Base-by-base conservation (phyloP, 2,888 invertebrate species). In the Erebia palarica region DNA sequence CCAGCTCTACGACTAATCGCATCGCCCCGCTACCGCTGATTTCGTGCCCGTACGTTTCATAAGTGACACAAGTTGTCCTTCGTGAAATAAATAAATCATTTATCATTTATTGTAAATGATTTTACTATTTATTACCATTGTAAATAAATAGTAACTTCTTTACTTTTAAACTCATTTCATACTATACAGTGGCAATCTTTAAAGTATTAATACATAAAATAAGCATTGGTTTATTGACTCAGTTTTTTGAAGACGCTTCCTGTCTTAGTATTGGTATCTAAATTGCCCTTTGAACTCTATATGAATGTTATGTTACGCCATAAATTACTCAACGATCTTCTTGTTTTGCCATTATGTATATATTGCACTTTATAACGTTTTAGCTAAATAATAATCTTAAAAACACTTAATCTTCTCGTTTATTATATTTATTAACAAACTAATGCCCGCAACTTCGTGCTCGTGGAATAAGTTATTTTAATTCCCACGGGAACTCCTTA, bases 341-440 rank as follows among this genome's bases (percentile, higher is more conserved):
- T 55, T 55, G 16, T 18, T 18, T 21, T 14, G 18, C 11, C 51
- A n/a, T 51, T 51, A 47, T 10, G 1, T 47, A 47, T 47, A 11
- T 47, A 47, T 47, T 47, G 36, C 7, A 36, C 7, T 36, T 36
- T 36, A 36, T 36, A 36, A 36, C 36, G 7, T 36, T 36, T 36
- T 36, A 36, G 36, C 36, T 36, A 36, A 36, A 7, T 36, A 36
- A 36, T 36, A 36, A 36, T 36, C 36, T 36, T 7, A 7, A 36
- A n/a, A n/a, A n/a, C n/a, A n/a, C n/a, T n/a, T 7, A 36, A 2
- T 9, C 8, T 53, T 16, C 9, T 53, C 2, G 49, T 65, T 53
- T 66, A 57, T 3, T 64, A 7, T 44, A 78, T 47, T 75, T 74
- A 65, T 76, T 27, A 27, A 27, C 4, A 27, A 27, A n/a, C n/a